phyloP scores from a whole-genome alignment of 2,113 vertebrate species.

The Sterna hirundo region DNA sequence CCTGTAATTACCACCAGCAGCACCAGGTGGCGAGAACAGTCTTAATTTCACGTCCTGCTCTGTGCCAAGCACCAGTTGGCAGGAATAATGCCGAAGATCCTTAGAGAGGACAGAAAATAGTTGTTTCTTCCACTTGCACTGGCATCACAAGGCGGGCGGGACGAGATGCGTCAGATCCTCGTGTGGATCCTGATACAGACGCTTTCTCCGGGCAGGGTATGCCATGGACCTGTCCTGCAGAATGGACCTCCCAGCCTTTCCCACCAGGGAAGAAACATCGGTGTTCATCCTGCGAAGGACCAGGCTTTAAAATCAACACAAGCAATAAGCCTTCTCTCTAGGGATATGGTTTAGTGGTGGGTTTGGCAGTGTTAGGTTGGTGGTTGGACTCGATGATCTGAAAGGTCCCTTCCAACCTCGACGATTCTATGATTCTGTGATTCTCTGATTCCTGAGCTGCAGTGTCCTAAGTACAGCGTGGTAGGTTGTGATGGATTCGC shows the following conservation, averaged over 20 bases:
- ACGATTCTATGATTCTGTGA: neutral
- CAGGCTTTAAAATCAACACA: neutral
- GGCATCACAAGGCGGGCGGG: neutral
- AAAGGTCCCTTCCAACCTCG: neutral
- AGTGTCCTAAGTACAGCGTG: neutral
- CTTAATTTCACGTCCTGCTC: neutral
- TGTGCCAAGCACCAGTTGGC: rapidly evolving
- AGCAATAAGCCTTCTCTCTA: rapidly evolving
- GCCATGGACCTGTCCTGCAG: rapidly evolving
- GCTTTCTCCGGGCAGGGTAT: rapidly evolving
- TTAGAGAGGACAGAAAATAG: neutral
- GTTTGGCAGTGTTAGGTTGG: neutral
- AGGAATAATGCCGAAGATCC: rapidly evolving
- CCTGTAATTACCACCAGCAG: neutral
- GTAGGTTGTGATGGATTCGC: neutral
- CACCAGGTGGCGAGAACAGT: neutral
- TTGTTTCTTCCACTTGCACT: neutral
- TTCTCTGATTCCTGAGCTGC: neutral
- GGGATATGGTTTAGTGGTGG: neutral
- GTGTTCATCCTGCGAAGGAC: rapidly evolving
- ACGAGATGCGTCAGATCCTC: neutral
- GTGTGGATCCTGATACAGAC: rapidly evolving
- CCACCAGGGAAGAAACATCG: rapidly evolving
- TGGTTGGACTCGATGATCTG: neutral
- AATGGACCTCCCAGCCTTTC: neutral